Conservation (phyloP, 2,113 vertebrate genomes). For the Orientallactaga bullata region DNA sequence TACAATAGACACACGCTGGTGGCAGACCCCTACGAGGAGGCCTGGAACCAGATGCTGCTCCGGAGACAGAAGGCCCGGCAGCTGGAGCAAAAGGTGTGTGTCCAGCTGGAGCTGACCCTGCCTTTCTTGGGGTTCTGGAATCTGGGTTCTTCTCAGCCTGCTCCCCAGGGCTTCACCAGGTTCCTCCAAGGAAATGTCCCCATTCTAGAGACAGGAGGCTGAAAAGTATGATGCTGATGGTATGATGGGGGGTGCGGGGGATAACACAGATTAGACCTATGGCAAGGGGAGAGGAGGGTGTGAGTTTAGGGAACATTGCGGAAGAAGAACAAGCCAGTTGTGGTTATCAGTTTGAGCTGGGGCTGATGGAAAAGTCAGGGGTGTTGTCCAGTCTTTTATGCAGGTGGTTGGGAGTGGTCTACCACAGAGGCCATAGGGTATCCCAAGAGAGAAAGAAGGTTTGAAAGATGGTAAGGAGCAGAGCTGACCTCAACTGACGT, state of each 20-base stretch:
- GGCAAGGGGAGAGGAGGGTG: neutral
- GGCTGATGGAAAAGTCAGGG: neutral
- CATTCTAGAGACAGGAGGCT: neutral
- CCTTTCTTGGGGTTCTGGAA: neutral
- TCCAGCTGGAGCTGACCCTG: neutral
- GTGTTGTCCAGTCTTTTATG: neutral
- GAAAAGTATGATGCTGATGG: neutral
- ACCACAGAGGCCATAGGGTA: too few relatives aligned
- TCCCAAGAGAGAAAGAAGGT: neutral
- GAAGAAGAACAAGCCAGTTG: neutral
- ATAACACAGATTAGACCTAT: too few relatives aligned
- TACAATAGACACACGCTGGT: constrained; percentile 98
- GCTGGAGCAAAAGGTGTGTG: constrained; percentile 92
- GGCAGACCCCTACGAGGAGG: constrained; percentile 95
- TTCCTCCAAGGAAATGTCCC: neutral
- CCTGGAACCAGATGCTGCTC: constrained; percentile 92
- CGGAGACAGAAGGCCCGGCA: constrained; percentile 93
- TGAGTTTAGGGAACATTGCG: neutral
- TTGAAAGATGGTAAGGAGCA: neutral
- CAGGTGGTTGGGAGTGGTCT: neutral
- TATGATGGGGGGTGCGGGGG: accelerated
- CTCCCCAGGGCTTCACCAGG: neutral
- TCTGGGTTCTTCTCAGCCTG: neutral
- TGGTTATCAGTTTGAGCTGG: neutral
- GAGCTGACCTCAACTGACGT: neutral